These are phyloP conservation scores for Caenorhabditis afra DNA, from an alignment of 2,888 invertebrate species.

Conservation along the genomic window DNA sequence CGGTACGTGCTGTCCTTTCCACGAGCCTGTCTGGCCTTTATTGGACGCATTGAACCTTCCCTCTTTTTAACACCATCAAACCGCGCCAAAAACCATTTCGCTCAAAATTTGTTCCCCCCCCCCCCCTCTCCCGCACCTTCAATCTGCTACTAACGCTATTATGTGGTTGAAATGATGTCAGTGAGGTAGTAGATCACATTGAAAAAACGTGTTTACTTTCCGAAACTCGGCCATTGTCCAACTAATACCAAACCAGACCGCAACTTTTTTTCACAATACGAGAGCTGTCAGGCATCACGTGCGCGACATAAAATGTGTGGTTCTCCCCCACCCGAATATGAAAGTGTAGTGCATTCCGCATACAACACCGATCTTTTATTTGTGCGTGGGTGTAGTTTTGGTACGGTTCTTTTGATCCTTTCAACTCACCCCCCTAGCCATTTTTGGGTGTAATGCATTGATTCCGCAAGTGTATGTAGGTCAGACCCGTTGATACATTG, in stretches of 20 bases:
- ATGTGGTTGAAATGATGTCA: slow-evolving; percentile 13
- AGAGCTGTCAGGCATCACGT: slow-evolving; percentile 20
- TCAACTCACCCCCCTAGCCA: slow-evolving; percentile 1
- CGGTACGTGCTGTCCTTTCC: slow-evolving; percentile 59
- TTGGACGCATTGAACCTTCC: slow-evolving; percentile 27
- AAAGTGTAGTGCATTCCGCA: slow-evolving; percentile 25
- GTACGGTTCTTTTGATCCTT: slow-evolving; percentile 53
- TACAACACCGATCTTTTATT: slow-evolving; percentile 35
- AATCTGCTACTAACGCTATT: slow-evolving; percentile 23
- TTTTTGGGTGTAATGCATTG: background rate
- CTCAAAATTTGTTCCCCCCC: slow-evolving; percentile 7
- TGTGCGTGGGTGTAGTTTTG: slow-evolving; percentile 28
- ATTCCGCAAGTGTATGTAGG: slow-evolving; percentile 1
- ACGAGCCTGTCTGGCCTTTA: background rate
- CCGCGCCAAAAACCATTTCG: slow-evolving; percentile 17
- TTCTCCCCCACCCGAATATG: slow-evolving; percentile 1
- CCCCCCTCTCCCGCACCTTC: too few relatives aligned
- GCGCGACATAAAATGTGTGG: slow-evolving; percentile 19
- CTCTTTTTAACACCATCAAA: slow-evolving; percentile 27
- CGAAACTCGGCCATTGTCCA: slow-evolving; percentile 9
- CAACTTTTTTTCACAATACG: slow-evolving; percentile 2
- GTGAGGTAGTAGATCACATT: slow-evolving; percentile 17
- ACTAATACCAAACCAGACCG: slow-evolving; percentile 7
- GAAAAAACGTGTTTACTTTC: slow-evolving; percentile 42
- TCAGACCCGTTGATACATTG: slow-evolving; percentile 3